phyloP scores from a whole-genome alignment of 1,140 invertebrate species.

The Saxidomus purpurata region DNA sequence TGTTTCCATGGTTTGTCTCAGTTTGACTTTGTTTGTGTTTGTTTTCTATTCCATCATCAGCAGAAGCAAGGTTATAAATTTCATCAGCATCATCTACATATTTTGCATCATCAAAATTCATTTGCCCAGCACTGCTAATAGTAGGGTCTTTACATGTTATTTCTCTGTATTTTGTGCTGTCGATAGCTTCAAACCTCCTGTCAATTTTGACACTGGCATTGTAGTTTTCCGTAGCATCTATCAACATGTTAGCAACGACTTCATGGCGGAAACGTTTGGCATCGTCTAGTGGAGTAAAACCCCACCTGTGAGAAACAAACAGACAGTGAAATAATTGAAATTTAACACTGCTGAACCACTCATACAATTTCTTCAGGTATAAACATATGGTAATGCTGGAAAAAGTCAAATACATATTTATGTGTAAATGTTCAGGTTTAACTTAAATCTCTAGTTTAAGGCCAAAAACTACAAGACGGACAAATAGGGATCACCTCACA shows the following conservation, averaged over 20 bases:
- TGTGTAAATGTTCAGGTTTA: too few relatives aligned
- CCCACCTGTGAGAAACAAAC: constrained; percentile 94
- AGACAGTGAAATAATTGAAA: too few relatives aligned
- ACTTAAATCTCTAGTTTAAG: too few relatives aligned
- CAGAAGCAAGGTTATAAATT: background rate
- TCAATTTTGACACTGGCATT: constrained; percentile 38
- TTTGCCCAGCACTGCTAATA: background rate
- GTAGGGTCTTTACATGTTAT: constrained; percentile 12
- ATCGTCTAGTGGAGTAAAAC: constrained; percentile 94
- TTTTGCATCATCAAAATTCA: background rate
- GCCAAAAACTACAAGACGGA: too few relatives aligned
- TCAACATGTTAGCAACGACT: constrained; percentile 89
- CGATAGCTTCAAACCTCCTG: constrained; percentile 26
- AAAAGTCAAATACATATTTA: too few relatives aligned
- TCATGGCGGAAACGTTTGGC: constrained; percentile 94
- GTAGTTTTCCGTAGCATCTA: constrained; percentile 34
- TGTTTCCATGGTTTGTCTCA: too few relatives aligned
- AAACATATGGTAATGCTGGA: too few relatives aligned
- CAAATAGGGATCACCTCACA: too few relatives aligned
- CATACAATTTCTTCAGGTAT: too few relatives aligned
- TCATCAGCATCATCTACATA: background rate
- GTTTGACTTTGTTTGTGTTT: too few relatives aligned
- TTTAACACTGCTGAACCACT: too few relatives aligned
- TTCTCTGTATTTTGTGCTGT: constrained; percentile 48
- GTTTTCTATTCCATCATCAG: background rate